These are phyloP conservation scores for Mythimna lalbum DNA, from an alignment of 2,888 invertebrate genomes.

Conservation along the genomic window DNA sequence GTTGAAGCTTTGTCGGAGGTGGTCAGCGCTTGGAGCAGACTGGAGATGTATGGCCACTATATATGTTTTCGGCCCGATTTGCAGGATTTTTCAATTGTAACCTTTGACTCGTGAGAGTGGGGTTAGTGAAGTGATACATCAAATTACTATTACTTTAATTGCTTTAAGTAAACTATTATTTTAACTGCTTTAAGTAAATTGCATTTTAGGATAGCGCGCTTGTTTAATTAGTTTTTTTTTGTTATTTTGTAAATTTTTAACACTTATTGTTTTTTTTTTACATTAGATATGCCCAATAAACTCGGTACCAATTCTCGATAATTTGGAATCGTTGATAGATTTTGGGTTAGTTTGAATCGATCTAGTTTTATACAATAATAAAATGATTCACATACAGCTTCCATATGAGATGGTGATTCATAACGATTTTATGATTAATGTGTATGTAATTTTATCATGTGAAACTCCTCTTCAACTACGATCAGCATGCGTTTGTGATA, in stretches of 20 bases:
- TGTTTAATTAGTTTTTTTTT: slow-evolving; percentile 85
- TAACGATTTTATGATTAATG: slow-evolving; percentile 71
- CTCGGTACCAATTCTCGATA: slow-evolving; percentile 77
- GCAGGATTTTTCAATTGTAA: slow-evolving; percentile 83
- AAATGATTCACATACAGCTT: slow-evolving; percentile 72
- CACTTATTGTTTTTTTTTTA: slow-evolving; percentile 76
- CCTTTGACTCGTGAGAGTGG: slow-evolving; percentile 68
- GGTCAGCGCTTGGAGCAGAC: slow-evolving; percentile 70
- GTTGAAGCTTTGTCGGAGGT: slow-evolving; percentile 71
- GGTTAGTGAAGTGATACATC: slow-evolving; percentile 83
- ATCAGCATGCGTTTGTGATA: slow-evolving; percentile 66
- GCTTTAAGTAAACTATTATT: slow-evolving; percentile 83
- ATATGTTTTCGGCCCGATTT: slow-evolving; percentile 90
- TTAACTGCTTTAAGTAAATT: slow-evolving; percentile 82
- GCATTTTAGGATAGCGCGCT: slow-evolving; percentile 85
- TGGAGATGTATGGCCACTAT: slow-evolving; percentile 86
- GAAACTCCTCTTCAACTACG: slow-evolving; percentile 47
- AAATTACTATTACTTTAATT: slow-evolving; percentile 71
- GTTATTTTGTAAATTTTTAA: slow-evolving; percentile 89
- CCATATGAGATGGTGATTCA: slow-evolving; percentile 68
- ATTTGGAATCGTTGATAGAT: slow-evolving; percentile 75
- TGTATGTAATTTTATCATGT: slow-evolving; percentile 71
- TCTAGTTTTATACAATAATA: slow-evolving; percentile 69
- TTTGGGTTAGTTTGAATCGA: slow-evolving; percentile 78
- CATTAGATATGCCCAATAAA: slow-evolving; percentile 82